Evolutionary conservation across 2,888 invertebrate genomes (phyloP).

Genomic region (Euclidia mi): DNA sequence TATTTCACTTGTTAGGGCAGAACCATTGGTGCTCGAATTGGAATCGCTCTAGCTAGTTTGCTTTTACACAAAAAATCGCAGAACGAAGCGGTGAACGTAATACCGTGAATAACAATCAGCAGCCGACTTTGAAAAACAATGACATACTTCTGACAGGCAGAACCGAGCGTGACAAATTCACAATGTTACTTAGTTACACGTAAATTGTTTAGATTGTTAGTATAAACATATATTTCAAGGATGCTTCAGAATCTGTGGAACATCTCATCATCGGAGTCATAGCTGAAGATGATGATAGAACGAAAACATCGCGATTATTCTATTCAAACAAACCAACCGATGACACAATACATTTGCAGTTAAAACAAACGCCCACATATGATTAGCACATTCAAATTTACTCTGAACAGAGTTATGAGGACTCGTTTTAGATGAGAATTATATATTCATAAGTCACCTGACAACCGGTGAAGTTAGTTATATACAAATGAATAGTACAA

Average conservation of each 20-base stretch:
- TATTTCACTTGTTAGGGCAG: too few species aligned
- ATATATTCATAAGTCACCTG: conserved; percentile 1
- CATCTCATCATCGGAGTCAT: conserved; percentile 19
- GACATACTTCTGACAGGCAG: conserved; percentile 20
- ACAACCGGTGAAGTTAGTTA: conserved; percentile 10
- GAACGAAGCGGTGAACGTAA: background rate
- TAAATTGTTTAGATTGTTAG: conserved; percentile 44
- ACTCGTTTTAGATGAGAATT: conserved; percentile 5
- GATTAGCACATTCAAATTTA: conserved; percentile 22
- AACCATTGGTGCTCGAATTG: too few species aligned
- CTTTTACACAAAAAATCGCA: background rate
- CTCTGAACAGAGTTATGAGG: conserved; percentile 11
- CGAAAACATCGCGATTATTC: conserved; percentile 51
- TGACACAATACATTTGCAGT: conserved; percentile 38
- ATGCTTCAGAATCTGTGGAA: conserved; percentile 31
- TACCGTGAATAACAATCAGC: conserved; percentile 23
- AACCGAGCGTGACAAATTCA: conserved; percentile 35
- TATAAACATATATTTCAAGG: conserved; percentile 44
- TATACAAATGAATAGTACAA: conserved; percentile 18
- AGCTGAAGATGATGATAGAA: conserved; percentile 29
- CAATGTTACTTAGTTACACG: conserved; percentile 34
- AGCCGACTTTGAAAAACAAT: conserved; percentile 29
- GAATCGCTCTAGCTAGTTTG: too few species aligned
- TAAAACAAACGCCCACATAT: conserved; percentile 32
- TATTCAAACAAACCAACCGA: conserved; percentile 37